Base-by-base conservation (phyloP, 2,113 vertebrate genomes). In the Isichthys henryi region DNA sequence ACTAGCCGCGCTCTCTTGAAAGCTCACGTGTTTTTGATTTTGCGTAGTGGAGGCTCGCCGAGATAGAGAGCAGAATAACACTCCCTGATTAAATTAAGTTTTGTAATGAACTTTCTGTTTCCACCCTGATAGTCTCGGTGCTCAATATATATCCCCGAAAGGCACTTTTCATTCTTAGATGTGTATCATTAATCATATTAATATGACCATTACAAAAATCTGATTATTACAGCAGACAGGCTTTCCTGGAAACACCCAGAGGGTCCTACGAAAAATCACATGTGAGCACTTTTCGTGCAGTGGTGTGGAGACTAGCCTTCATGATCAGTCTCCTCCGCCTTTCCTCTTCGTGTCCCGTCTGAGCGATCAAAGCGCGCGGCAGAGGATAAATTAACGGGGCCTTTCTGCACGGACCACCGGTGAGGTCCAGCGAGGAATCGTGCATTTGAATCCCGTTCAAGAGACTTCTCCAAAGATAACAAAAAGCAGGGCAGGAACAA, bases 41-140 rank as follows among this genome's bases (percentile, higher is more conserved):
- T 21, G 91, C 94, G 95, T 91, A 93, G 95, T 93, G 70, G 31
- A 58, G 85, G 87, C 88, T 92, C 90, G 88, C 83, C 88, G 80
- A 92, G 92, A 88, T 58, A 90, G 82, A 87, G 88, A 83, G 0
- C 27, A 92, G 93, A 95, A 88, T 88, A 91, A 95, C 93, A 94
- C 93, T 90, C 80, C 77, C 89, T 90, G 91, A 89, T 83, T 90
- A 90, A 91, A 92, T 89, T 91, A 88, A 90, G 15, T 74, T 49
- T 88, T 82, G 91, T 94, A 93, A 92, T 90, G 89, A 50, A 83
- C 31, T 45, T 88, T 50, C 48, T 91, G 27, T 88, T 90, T 85
- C 56, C 88, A 86, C 0, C 58, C 10, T 70, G 90, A 90, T 45
- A 82, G 90, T 89, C 58, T 56, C 89, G n/a, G 87, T 88, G 45